Evolutionary conservation across 2,797 vertebrate species (phyloP), one percentile per base, ranked within the genome.

Genomic region (Anableps anableps): DNA sequence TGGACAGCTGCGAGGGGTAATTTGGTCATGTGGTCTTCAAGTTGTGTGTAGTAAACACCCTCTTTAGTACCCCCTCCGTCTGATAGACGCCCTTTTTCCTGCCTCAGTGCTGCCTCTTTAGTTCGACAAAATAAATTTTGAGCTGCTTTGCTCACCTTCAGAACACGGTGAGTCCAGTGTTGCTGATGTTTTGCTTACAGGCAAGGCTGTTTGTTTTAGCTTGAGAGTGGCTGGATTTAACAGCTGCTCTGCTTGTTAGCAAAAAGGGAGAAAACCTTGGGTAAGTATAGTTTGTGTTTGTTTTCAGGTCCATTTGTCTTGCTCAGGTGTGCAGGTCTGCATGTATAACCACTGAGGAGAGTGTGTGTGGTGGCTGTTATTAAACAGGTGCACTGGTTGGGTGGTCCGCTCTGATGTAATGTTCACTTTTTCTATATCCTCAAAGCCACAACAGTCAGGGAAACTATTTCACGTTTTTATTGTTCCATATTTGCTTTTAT

Each of bases 1-100:
- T 23, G 78, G 93, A 83, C 94, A 95, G 94, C 94, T 95, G 94
- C 91, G 83, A 85, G 80, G 83, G 77, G 86, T 88, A 80, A 92
- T 92, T 80, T 84, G 80, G 83, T 93, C 90, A 91, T 88, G 85
- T 90, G 91, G 87, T 81, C 75, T 92, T 79, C 80, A 77, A 77
- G 72, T 72, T 76, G 83, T 73, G 79, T 83, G 80, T 80, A 82
- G 85, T 91, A 88, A 91, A 92, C 92, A 90, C 84, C 78, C 87
- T 88, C 79, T 92, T 91, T 78, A 88, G 85, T 91, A 31, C 58
- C 78, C 79, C 64, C 50, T 89, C n/a, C 43, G 77, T 34, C 90
- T 89, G 83, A 66, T 86, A 83, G 90, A 85, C 80, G 79, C 82
- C 85, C 17, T 17, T 80, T 29, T 76, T 77, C 86, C 43, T 77